Conservation (phyloP, 2,888 invertebrate species). For the Eupithecia insigniata region DNA sequence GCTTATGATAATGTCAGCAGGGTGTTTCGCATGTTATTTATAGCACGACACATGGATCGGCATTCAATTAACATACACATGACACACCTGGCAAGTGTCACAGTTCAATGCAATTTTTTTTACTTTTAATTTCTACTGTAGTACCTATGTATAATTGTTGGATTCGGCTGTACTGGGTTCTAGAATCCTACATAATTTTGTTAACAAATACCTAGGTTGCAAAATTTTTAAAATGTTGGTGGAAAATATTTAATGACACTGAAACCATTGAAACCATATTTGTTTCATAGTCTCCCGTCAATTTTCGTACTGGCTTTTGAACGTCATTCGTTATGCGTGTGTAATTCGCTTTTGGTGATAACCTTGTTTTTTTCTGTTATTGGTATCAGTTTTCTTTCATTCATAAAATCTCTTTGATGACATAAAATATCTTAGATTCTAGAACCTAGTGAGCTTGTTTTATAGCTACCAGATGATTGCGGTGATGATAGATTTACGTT, state of each 20-base stretch:
- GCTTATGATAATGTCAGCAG: not conserved
- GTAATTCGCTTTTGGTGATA: not conserved
- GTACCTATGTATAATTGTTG: not conserved
- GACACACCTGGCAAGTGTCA: not conserved
- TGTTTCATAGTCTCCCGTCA: not conserved
- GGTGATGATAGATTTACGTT: not conserved
- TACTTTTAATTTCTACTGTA: not conserved
- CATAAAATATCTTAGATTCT: not conserved
- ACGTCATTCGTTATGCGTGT: not conserved
- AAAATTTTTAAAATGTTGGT: not conserved
- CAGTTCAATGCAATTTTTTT: not conserved
- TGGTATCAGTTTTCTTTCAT: not conserved
- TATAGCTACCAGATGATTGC: not conserved
- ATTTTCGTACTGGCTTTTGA: not conserved
- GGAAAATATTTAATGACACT: not conserved
- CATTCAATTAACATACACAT: not conserved
- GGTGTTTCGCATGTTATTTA: not conserved
- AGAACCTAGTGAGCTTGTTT: not conserved
- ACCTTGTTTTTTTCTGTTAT: not conserved
- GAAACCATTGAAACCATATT: not conserved
- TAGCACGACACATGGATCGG: not conserved
- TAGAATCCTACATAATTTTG: not conserved
- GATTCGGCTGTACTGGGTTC: not conserved
- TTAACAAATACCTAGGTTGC: not conserved
- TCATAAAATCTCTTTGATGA: not conserved